Evolutionary conservation across 2,888 invertebrate genomes (phyloP), one percentile per base, ranked within the genome.

Genomic region (Perizoma flavofasciatum): DNA sequence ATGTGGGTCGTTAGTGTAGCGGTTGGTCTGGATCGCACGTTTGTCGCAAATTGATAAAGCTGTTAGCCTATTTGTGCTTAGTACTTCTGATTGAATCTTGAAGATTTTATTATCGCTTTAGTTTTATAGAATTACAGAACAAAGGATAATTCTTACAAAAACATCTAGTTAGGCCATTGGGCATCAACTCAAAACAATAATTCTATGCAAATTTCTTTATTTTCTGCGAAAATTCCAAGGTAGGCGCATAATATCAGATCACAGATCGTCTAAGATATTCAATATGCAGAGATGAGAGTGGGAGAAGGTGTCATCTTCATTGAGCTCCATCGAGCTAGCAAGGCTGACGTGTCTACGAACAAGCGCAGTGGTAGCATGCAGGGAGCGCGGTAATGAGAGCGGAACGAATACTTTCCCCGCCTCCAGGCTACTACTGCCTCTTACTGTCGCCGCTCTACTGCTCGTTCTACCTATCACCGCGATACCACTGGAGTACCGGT

Each of bases 361-460:
- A 3, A 22, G 4, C 53, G 45, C 52, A 57, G 45, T 47, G 61
- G 32, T 40, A 39, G 11, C 55, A 6, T 49, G 48, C 39, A 40
- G 57, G 59, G 54, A 59, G 39, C 47, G 54, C 48, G 67, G 63
- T 73, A 79, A 82, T 76, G 75, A 74, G 83, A 81, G 78, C 83
- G 77, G 75, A 77, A 78, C 81, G 71, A 71, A 63, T 75, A 83
- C 83, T 85, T 83, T 85, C 83, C 72, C 83, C 74, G 61, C 68
- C 62, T 65, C 65, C 58, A 55, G 59, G 45, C 69, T 68, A 32
- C 11, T 5, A 5, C 41, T 44, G 33, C 43, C 35, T 37, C 37
- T 37, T 51, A 55, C 55, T 61, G 45, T 35, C 45, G 44, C 50
- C 49, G 39, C 22, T 57, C 22, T 40, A 22, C 8, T 10, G 10